Percentiles rank a stretch among this genome's conserved stretches.
Evolutionary conservation across 2,888 invertebrate genomes (phyloP).

Genomic region (Dryomyza anilis): DNA sequence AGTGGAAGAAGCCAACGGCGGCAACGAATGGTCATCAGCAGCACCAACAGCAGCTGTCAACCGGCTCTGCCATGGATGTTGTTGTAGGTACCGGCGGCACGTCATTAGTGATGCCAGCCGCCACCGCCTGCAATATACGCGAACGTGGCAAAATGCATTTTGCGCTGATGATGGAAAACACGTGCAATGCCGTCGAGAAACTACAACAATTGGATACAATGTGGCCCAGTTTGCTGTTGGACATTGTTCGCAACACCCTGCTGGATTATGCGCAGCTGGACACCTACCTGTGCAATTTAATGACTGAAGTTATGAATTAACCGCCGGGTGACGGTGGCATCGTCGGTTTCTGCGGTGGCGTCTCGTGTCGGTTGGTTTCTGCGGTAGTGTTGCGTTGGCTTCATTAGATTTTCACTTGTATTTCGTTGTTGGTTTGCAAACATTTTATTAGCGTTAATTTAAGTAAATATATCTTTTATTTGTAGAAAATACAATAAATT

Average conservation of each 20-base stretch:
- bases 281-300: slow-evolving; percentile 71
- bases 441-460: no score
- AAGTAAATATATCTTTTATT: no score
- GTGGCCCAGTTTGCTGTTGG: slow-evolving; percentile 76
- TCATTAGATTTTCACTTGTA: no score
- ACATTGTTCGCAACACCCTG: slow-evolving; percentile 78
- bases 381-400: no score
- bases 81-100: slow-evolving; percentile 13
- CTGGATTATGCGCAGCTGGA: slow-evolving; percentile 82
- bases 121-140: slow-evolving; percentile 65
- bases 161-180: slow-evolving; percentile 72
- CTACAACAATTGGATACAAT: slow-evolving; percentile 71
- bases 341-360: no score
- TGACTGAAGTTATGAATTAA: slow-evolving; percentile 57
- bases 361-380: no score
- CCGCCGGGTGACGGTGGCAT: no score
- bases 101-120: slow-evolving; percentile 21
- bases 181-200: slow-evolving; percentile 78
- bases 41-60: neutral
- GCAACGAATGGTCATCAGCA: neutral
- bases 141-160: slow-evolving; percentile 77
- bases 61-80: slow-evolving; percentile 1
- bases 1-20: slow-evolving; percentile 65
- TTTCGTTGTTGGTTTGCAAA: no score
- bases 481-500: no score